A percentile compares a stretch with the other conserved stretches of the same genome.
phyloP scores from a whole-genome alignment of 2,113 vertebrate species.

The Haemorhous mexicanus region DNA sequence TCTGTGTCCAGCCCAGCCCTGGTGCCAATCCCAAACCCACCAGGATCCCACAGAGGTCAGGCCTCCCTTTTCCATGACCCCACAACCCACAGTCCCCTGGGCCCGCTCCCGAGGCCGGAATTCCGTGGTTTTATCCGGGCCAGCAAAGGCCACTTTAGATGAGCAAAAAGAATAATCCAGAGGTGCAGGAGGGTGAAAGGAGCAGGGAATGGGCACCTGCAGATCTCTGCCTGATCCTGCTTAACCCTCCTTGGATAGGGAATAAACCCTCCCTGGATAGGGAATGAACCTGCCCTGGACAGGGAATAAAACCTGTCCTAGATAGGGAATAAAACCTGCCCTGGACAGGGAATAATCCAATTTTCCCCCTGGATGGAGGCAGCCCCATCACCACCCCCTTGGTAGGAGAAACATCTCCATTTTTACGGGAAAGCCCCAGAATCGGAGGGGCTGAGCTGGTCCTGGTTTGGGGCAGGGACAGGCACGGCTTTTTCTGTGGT shows the following conservation, averaged over 20 bases:
- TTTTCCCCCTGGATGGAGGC: rapidly evolving
- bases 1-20: neutral
- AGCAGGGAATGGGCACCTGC: neutral
- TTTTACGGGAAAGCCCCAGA: neutral
- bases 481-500: neutral
- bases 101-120: neutral
- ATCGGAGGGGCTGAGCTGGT: rapidly evolving
- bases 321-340: too few relatives aligned
- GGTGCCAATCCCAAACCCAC: neutral
- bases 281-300: neutral
- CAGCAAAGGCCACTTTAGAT: neutral
- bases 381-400: neutral
- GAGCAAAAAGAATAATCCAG: neutral
- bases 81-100: neutral
- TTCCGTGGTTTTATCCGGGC: neutral
- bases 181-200: neutral
- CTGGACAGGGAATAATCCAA: too few relatives aligned
- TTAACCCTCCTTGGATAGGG: neutral
- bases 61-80: neutral
- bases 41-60: neutral
- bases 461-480: neutral
- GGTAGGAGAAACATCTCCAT: rapidly evolving
- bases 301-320: too few relatives aligned
- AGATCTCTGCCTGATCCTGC: neutral
- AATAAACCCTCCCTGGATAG: too few relatives aligned